Percentiles rank a stretch among this genome's conserved stretches.
These are phyloP conservation scores for Thalassophryne amazonica DNA, from an alignment of 2,797 vertebrate species.

Conservation along the genomic window DNA sequence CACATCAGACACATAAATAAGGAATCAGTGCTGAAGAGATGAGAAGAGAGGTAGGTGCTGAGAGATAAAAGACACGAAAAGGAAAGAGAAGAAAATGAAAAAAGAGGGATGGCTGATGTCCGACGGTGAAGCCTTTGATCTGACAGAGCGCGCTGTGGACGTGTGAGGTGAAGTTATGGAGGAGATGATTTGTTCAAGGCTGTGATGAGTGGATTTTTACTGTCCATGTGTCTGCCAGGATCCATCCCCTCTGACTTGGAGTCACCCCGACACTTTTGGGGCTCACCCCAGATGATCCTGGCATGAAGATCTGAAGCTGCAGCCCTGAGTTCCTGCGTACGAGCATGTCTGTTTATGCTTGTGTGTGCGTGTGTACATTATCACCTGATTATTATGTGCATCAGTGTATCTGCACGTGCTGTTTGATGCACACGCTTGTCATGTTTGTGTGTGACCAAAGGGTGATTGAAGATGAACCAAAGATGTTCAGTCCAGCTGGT, in stretches of 20 bases:
- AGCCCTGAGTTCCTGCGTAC: conserved; percentile 2
- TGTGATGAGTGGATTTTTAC: conserved; percentile 61
- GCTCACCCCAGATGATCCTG: conserved; percentile 57
- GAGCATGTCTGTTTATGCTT: not conserved
- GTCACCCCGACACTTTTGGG: conserved; percentile 26
- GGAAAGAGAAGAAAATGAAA: not conserved
- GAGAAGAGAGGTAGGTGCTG: conserved; percentile 21
- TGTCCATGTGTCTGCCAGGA: conserved; percentile 57
- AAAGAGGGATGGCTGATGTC: conserved; percentile 26
- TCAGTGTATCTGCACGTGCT: conserved; percentile 13
- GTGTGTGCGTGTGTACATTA: conserved; percentile 25
- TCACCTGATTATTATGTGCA: conserved; percentile 38
- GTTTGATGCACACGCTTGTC: conserved; percentile 2
- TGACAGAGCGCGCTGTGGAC: conserved; percentile 46
- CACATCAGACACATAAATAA: conserved; percentile 30
- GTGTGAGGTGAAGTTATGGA: conserved; percentile 58
- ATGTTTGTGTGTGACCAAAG: conserved; percentile 15
- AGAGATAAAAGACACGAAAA: conserved; percentile 34
- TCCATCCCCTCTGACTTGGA: conserved; percentile 51
- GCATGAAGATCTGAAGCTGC: conserved; percentile 30
- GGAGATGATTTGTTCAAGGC: conserved; percentile 66
- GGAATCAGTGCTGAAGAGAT: conserved; percentile 3
- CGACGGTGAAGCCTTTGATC: conserved; percentile 54
- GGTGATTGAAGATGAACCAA: conserved; percentile 60
- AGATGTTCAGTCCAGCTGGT: conserved; percentile 63